These are phyloP conservation scores for Eupithecia exiguata DNA, from an alignment of 2,888 invertebrate species.

Conservation along the genomic window DNA sequence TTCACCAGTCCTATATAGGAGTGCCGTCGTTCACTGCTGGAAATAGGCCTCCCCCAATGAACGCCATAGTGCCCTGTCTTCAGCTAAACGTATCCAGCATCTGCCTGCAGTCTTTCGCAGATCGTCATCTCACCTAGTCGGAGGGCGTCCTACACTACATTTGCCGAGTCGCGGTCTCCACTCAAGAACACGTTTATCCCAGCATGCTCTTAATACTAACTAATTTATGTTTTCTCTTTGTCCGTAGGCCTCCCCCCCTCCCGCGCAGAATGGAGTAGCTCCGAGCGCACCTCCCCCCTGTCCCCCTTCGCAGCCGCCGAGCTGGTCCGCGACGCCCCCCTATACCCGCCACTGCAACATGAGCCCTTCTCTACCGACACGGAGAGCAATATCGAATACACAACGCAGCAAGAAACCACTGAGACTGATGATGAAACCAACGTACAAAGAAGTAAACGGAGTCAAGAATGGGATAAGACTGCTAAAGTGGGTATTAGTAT, in stretches of 20 bases:
- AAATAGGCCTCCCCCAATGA: too few relatives aligned
- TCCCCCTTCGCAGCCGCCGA: conserved; percentile 62
- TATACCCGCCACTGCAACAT: conserved; percentile 48
- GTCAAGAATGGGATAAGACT: conserved; percentile 64
- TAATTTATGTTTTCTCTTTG: conserved; percentile 21
- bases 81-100: too few relatives aligned
- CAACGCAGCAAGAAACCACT: conserved; percentile 50
- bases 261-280: conserved; percentile 61
- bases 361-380: conserved; percentile 45
- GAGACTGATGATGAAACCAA: conserved; percentile 59
- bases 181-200: too few relatives aligned
- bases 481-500: conserved; percentile 57
- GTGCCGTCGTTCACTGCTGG: too few relatives aligned
- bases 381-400: conserved; percentile 60
- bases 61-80: too few relatives aligned
- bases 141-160: too few relatives aligned
- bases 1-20: too few relatives aligned
- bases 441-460: conserved; percentile 65
- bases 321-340: conserved; percentile 68
- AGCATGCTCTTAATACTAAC: too few relatives aligned
- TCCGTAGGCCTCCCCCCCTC: conserved; percentile 60
- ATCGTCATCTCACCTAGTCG: too few relatives aligned
- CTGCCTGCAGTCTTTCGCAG: too few relatives aligned
- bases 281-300: conserved; percentile 56
- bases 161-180: too few relatives aligned